Base-by-base conservation (phyloP, 1,140 invertebrate genomes). In the Helicoverpa armigera region DNA sequence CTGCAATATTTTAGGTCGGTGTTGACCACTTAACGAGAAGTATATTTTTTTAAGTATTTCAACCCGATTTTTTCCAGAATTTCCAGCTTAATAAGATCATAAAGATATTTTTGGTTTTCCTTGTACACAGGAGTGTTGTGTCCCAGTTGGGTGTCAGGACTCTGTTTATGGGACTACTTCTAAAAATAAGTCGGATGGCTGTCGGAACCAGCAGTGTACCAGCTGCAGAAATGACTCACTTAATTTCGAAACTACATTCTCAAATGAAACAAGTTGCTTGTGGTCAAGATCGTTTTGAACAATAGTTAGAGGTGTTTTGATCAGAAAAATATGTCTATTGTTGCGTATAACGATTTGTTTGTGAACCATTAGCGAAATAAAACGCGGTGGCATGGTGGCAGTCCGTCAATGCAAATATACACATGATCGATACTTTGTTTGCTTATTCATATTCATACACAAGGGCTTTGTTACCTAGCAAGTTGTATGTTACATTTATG, bases 21-120 rank as follows among this genome's bases (percentile, higher is more conserved):
- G 76, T 60, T 77, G 61, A 67, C 16, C 61, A 77, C 75, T 67
- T 77, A 77, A 67, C 48, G 50, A 67, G 75, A n/a, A 31, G 16
- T 43, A 77, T 77, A 67, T 53, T 18, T 77, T 77, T 67, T 35
- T 56, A 56, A n/a, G 51, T 10, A 69, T 69, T 50, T 74, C 58
- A 60, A 76, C 60, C 74, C 23, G 50, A 53, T 76, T 76, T 76
- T 77, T 77, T 77, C 12, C 61, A 65, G 75, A 76, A 76, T 54
- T 56, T 65, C 50, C 43, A 65, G 23, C 51, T 58, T 74, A 53
- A 65, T 75, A 75, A 75, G 61, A 61, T 61, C 61, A 35, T 54
- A 31, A 54, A 35, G 48, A 54, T 77, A 77, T 77, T 54, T 77
- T 77, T 54, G 61, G 16, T 50, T 7, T 77, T 77, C 67, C 75